Evolutionary conservation across 2,113 vertebrate genomes (phyloP).

Genomic region (Mirza zaza): DNA sequence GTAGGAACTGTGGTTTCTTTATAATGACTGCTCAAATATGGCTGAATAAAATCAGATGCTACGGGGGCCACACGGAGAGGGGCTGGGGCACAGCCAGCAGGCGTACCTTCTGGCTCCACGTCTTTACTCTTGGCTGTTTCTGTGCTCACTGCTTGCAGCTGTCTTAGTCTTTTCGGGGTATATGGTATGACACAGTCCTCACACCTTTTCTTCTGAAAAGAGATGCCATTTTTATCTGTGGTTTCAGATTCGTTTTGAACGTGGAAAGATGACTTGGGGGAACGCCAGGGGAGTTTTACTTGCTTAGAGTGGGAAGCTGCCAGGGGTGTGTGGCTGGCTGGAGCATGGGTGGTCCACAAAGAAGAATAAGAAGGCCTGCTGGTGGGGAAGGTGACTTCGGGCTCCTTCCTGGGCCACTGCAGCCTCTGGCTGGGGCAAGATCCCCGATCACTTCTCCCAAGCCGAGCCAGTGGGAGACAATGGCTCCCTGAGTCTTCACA

Average conservation of each 20-base stretch:
- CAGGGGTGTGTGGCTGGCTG: neutral
- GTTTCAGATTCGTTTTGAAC: neutral
- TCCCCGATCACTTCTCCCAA: neutral
- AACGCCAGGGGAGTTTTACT: neutral
- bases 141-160: conserved; percentile 50
- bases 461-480: neutral
- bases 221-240: accelerated
- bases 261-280: neutral
- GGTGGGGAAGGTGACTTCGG: neutral
- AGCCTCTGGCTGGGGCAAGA: conserved; percentile 61
- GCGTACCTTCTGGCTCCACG: neutral
- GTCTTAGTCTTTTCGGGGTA: conserved; percentile 90
- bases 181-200: conserved; percentile 88
- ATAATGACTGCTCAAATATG: conserved; percentile 85
- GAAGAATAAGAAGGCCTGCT: neutral
- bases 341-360: neutral
- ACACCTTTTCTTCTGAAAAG: conserved; percentile 72
- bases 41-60: conserved; percentile 88
- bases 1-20: conserved; percentile 85
- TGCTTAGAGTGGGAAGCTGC: neutral
- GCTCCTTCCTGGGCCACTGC: conserved; percentile 43
- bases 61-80: conserved; percentile 64
- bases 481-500: neutral
- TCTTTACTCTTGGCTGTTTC: conserved; percentile 1
- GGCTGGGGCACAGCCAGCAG: neutral